Base-by-base conservation (phyloP, 2,888 invertebrate species). In the Dasysyrphus albostriatus region DNA sequence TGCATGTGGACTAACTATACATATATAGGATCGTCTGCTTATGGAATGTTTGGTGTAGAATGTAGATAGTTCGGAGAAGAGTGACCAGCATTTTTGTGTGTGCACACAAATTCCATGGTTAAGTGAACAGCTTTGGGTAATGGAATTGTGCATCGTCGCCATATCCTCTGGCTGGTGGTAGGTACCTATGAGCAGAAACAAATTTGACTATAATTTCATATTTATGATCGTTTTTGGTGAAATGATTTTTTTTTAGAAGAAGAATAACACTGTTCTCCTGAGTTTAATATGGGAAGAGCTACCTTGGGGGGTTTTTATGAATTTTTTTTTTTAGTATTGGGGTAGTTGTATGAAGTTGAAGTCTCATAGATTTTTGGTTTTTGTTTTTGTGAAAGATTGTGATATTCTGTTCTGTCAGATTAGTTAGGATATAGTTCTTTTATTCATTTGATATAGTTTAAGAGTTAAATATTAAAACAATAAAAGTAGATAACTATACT, bases 91-190 rank as follows among this genome's bases (percentile, higher is more conserved):
- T 63, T 82, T 77, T 83, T 77, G 16, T 47, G 69, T 72, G 47
- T 84, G 47, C 65, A 14, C 44, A 72, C 59, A 76, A 77, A 59
- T 51, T 73, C 51, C 58, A 72, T 77, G 81, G 81, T 77, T 81
- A 84, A 81, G 81, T 82, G 81, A 81, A 49, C 73, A 81, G 81
- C 84, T 84, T 84, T 77, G 76, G 73, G 81, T 61, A 84, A 80
- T 84, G 73, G 81, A 81, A 77, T 84, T 73, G 76, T 69, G 69
- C 54, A 39, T 69, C 39, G 69, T 54, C 69, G 78, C n/a, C 58
- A 14, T 51, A n/a, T 44, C 61, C 56, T 56, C 19, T 5, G 19
- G 47, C 44, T 39, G 37, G 3, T 12, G 19, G 12, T 24, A 24
- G n/a, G n/a, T n/a, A n/a, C n/a, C n/a, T 34, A 65, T 56, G 47